Evolutionary conservation across 2,888 invertebrate species (phyloP).

Genomic region (Eumacrocentrus americanus): DNA sequence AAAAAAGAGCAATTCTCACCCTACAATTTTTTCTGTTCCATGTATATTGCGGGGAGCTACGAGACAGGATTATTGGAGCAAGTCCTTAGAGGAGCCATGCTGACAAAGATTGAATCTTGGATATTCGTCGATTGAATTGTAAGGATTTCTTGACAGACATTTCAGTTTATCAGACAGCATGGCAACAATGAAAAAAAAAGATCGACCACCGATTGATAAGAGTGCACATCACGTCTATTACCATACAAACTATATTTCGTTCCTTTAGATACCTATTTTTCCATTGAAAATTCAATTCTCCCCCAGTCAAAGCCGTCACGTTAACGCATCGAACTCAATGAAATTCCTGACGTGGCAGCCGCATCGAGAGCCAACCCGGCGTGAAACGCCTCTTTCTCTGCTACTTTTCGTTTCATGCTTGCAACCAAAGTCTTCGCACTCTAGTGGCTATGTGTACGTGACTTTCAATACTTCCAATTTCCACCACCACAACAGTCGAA

Average conservation of each 20-base stretch:
- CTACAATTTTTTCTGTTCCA: too few relatives aligned
- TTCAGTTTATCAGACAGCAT: too few relatives aligned
- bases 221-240: background rate
- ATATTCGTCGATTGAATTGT: too few relatives aligned
- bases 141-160: too few relatives aligned
- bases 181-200: too few relatives aligned
- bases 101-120: too few relatives aligned
- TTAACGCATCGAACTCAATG: conserved; percentile 45
- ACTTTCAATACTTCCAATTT: conserved; percentile 30
- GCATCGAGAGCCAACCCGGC: conserved; percentile 48
- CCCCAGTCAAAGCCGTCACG: conserved; percentile 16
- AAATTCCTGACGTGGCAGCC: conserved; percentile 53
- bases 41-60: too few relatives aligned
- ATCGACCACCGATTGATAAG: too few relatives aligned
- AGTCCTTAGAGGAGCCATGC: too few relatives aligned
- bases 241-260: background rate
- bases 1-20: too few relatives aligned
- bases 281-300: conserved; percentile 26
- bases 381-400: conserved; percentile 44
- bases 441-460: conserved; percentile 32
- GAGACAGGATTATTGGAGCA: too few relatives aligned
- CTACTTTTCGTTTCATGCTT: conserved; percentile 28
- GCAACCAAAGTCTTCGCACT: conserved; percentile 33
- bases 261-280: conserved; percentile 7
- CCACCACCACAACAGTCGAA: conserved; percentile 28